These are phyloP conservation scores for Tenualosa ilisha DNA, from an alignment of 2,797 vertebrate genomes.

Conservation along the genomic window DNA sequence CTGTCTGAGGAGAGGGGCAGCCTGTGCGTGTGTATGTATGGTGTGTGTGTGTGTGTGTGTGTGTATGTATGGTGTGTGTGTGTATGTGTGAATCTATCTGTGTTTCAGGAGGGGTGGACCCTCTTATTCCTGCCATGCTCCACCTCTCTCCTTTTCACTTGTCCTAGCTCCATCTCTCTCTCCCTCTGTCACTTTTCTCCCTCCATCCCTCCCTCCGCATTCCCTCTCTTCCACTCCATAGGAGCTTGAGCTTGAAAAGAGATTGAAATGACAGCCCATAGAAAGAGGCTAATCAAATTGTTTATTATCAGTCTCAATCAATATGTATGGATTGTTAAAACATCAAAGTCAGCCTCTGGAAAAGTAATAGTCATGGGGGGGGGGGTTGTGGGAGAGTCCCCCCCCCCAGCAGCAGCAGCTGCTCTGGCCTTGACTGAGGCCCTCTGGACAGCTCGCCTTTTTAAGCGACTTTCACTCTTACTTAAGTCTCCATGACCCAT, in stretches of 20 bases:
- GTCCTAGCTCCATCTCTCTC: conserved; percentile 70
- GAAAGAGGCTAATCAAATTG: conserved; percentile 99
- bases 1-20: conserved; percentile 76
- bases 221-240: conserved; percentile 90
- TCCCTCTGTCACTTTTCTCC: conserved; percentile 62
- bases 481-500: conserved; percentile 79
- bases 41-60: background rate
- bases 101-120: conserved; percentile 16
- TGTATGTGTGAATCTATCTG: background rate
- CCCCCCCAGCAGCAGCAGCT: conserved; percentile 66
- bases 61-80: background rate
- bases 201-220: conserved; percentile 74
- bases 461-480: conserved; percentile 84
- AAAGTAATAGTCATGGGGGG: conserved; percentile 88
- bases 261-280: conserved; percentile 99
- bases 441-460: conserved; percentile 71
- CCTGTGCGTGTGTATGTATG: background rate
- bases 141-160: conserved; percentile 52
- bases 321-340: conserved; percentile 99
- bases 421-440: conserved; percentile 63
- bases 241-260: conserved; percentile 81
- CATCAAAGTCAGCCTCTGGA: conserved; percentile 91
- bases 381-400: conserved; percentile 60
- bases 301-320: conserved; percentile 99
- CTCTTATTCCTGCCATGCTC: conserved; percentile 63